A percentile compares a stretch with the other conserved stretches of the same genome.
These are phyloP conservation scores for Okamejei kenojei DNA, from an alignment of 2,797 vertebrate species.

Conservation along the genomic window DNA sequence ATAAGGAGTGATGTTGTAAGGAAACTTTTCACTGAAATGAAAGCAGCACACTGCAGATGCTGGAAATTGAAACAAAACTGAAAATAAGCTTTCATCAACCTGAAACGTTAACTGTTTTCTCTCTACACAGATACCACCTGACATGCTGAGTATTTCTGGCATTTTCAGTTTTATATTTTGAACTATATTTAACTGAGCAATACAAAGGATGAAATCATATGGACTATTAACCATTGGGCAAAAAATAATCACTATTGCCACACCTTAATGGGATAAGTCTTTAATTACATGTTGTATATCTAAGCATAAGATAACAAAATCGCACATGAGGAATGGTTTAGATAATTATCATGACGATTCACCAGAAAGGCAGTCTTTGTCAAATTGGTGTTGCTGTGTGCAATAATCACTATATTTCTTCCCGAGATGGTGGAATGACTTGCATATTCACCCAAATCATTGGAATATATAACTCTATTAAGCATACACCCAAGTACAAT, in stretches of 20 bases:
- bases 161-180: no score
- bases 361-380: neutral
- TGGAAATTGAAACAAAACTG: no score
- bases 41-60: no score
- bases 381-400: neutral
- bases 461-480: neutral
- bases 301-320: neutral
- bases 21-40: neutral
- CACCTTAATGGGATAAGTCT: neutral
- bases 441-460: neutral
- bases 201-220: neutral
- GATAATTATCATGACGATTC: neutral
- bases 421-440: neutral
- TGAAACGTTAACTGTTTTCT: no score
- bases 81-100: no score
- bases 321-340: neutral
- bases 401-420: neutral
- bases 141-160: no score
- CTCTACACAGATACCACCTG: no score
- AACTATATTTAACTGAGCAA: neutral
- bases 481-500: neutral
- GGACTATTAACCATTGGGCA: neutral
- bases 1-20: neutral
- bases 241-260: constrained; percentile 5
- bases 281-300: neutral